These are phyloP conservation scores for Lagopus leucura DNA, from an alignment of 2,113 vertebrate species.

Conservation along the genomic window DNA sequence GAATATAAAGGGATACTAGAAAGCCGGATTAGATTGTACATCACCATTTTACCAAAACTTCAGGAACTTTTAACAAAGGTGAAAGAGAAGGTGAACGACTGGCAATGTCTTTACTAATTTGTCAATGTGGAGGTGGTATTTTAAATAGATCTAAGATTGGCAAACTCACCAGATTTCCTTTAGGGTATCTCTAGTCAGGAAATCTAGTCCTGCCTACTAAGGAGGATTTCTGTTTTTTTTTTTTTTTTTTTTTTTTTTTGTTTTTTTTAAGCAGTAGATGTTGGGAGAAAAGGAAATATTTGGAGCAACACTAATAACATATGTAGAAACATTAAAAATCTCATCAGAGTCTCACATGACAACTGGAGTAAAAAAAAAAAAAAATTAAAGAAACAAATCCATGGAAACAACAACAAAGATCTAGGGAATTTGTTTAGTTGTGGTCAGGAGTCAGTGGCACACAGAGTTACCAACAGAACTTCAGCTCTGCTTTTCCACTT, in stretches of 20 bases:
- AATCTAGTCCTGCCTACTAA: neutral
- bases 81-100: neutral
- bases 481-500: neutral
- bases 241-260: neutral
- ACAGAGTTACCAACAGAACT: neutral
- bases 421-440: neutral
- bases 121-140: neutral
- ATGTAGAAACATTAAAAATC: neutral
- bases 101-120: neutral
- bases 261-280: neutral
- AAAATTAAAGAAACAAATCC: no score
- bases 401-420: neutral
- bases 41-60: neutral
- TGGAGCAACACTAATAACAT: neutral
- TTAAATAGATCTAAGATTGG: neutral
- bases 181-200: neutral
- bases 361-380: neutral
- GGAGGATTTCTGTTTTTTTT: neutral
- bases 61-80: neutral
- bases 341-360: neutral
- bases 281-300: neutral
- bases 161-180: neutral
- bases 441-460: neutral
- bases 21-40: neutral
- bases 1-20: neutral